Base-by-base conservation (phyloP, 2,888 invertebrate genomes). In the Alloplasta piceator region DNA sequence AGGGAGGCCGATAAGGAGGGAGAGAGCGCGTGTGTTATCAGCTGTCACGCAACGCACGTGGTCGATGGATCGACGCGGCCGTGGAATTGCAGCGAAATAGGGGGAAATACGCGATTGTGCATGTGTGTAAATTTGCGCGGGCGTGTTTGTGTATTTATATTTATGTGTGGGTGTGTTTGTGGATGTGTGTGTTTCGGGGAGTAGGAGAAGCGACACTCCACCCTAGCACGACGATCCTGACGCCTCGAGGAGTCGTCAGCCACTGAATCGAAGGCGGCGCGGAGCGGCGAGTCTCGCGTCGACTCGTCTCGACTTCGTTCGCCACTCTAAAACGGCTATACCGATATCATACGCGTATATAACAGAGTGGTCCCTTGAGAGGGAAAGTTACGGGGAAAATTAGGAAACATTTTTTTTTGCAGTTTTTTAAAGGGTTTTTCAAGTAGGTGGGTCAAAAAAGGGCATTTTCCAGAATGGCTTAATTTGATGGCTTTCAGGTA, bases 51-150 rank as follows among this genome's bases (percentile, higher is more conserved):
- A 87, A 86, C 88, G 89, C 91, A 91, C 90, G 91, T 91, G 91
- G 89, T 85, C 94, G 95, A 95, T 77, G 74, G 72, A 71, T 72
- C 68, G 58, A 81, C 93, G 61, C 93, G 61, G 95, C 64, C 82
- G 94, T 73, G 95, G 95, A 91, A 96, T 96, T 93, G 95, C 95
- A 12, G 43, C 10, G 16, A 61, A 48, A 43, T n/a, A 46, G 56
- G 66, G 85, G 95, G 94, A 73, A 95, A 94, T 86, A 93, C 88
- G 63, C 46, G 7, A 12, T 10, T 56, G 39, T 66, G n/a, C 14
- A 36, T 68, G 38, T 58, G 46, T 58, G 6, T 43, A 43, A 10
- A 38, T 14, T 56, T 16, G 68, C 41, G 38, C n/a, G n/a, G 1
- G n/a, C 9, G 26, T 46, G 55, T 56, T 41, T 26, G 36, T 10